These are phyloP conservation scores for Gallinago media DNA, from an alignment of 2,113 vertebrate species.

Conservation along the genomic window DNA sequence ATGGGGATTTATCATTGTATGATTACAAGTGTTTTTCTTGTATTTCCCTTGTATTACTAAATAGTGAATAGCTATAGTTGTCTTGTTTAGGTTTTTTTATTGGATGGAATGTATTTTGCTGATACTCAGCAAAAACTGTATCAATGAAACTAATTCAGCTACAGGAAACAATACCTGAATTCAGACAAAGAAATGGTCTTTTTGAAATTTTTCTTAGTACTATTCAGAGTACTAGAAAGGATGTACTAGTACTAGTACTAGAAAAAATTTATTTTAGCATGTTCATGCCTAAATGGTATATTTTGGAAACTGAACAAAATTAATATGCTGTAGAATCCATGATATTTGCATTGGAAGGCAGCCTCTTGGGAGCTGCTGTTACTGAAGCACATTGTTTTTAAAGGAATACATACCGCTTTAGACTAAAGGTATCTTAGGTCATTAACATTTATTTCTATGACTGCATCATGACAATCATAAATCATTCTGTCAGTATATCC, in stretches of 20 bases:
- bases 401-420: neutral
- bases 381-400: rapidly evolving
- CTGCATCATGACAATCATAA: neutral
- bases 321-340: neutral
- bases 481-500: neutral
- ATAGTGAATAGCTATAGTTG: neutral
- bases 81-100: neutral
- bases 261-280: neutral
- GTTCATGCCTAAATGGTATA: neutral
- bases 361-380: neutral
- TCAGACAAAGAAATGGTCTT: slow-evolving; percentile 18
- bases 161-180: slow-evolving; percentile 5
- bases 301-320: neutral
- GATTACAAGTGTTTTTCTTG: neutral
- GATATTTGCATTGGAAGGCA: neutral
- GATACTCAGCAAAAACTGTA: neutral
- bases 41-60: neutral
- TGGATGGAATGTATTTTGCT: slow-evolving; percentile 10
- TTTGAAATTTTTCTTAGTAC: neutral
- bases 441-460: neutral
- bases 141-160: neutral
- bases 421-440: neutral
- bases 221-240: neutral
- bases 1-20: neutral
- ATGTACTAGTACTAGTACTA: too few relatives aligned